Evolutionary conservation across 2,888 invertebrate genomes (phyloP).

Genomic region (Tinea semifulvella): DNA sequence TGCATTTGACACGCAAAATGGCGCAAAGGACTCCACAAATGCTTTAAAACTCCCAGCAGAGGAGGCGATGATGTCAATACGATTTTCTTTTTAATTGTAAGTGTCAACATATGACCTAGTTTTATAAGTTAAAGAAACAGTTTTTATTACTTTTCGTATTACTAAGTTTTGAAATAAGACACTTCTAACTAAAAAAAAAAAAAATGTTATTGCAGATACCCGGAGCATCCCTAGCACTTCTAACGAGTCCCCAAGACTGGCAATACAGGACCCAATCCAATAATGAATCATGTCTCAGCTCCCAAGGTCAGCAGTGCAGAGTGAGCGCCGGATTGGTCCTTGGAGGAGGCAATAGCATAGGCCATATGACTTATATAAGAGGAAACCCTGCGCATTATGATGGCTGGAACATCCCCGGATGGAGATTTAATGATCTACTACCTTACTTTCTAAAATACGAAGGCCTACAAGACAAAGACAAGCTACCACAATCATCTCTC

Average conservation of each 20-base stretch:
- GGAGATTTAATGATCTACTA: conserved; percentile 3
- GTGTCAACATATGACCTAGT: too few relatives aligned
- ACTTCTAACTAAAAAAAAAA: too few relatives aligned
- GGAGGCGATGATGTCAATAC: too few relatives aligned
- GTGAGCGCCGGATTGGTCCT: conserved; percentile 8
- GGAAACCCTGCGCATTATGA: conserved; percentile 15
- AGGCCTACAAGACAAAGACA: neutral
- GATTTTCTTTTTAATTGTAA: too few relatives aligned
- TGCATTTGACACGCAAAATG: too few relatives aligned
- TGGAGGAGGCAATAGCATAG: conserved; percentile 10
- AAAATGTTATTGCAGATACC: conserved; percentile 18
- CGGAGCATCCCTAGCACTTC: neutral
- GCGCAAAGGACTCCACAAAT: too few relatives aligned
- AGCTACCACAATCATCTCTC: conserved; percentile 2
- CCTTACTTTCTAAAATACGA: conserved; percentile 12
- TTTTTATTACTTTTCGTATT: too few relatives aligned
- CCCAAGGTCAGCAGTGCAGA: conserved; percentile 5
- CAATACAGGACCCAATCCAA: conserved; percentile 1
- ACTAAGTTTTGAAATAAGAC: too few relatives aligned
- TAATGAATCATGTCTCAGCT: conserved; percentile 4
- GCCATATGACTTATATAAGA: conserved; percentile 9
- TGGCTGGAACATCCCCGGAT: conserved; percentile 12
- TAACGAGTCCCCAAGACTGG: conserved; percentile 11
- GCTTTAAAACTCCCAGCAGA: too few relatives aligned
- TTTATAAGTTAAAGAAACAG: too few relatives aligned